Base-by-base conservation (phyloP, 1,140 invertebrate species). In the Diabrotica undecimpunctata region DNA sequence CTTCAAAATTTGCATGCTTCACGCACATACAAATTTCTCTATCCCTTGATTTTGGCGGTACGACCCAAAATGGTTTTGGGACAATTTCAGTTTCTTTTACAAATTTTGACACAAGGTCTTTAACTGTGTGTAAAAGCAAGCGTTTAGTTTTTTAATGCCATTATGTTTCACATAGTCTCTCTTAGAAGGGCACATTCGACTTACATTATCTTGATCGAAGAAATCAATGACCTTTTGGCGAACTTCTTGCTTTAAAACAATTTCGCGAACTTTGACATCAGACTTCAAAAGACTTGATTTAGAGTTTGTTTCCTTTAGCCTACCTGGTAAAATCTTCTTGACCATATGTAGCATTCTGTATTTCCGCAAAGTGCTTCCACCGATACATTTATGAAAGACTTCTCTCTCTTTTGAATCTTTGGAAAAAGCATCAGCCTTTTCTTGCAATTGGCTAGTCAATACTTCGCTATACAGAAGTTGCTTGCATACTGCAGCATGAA, bases 1-100 rank as follows among this genome's bases (percentile, higher is more conserved):
- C 10, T 35, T 61, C 25, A 57, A 66, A 67, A 69, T 71, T 71
- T 71, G 38, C 63, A 46, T 71, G 69, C 36, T 67, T 72, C 36
- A 69, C 65, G 62, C 71, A 72, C 14, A 72, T 63, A 59, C 69
- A 72, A 50, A 66, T 66, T 64, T 72, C 64, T 58, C 66, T 58
- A 37, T 69, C 64, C 37, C 64, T 72, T 62, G n/a, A 36, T 57
- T 10, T 63, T 37, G 62, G 62, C 12, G 52, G 5, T 10, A 63
- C 62, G 10, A 63, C 54, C 54, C 53, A 63, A 57, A 37, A 63
- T 38, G 54, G 54, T 50, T 63, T 63, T 25, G 14, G 4, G 25
- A 25, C 25, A 4, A 25, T 25, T 25, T 4, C 25, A 25, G 25
- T 25, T 25, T 25, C 25, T 25, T 25, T 25, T 25, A 25, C 25